phyloP scores from a whole-genome alignment of 2,797 vertebrate genomes.

The Ficedula albicollis region DNA sequence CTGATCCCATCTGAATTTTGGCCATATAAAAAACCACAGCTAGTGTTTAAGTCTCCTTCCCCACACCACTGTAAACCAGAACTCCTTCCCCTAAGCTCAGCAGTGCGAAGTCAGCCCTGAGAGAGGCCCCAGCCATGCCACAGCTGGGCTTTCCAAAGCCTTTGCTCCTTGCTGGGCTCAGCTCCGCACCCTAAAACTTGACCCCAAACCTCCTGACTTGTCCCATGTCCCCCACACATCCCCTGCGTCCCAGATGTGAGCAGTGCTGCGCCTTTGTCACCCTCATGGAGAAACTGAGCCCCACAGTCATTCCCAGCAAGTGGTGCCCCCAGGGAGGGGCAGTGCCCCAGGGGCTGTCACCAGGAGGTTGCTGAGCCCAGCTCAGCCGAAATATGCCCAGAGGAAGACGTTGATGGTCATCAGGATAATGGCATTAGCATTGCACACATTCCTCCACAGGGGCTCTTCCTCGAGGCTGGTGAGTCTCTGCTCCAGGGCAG shows the following conservation, averaged over 20 bases:
- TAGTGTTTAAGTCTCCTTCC: neutral
- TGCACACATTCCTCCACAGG: conserved; percentile 85
- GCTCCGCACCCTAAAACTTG: neutral
- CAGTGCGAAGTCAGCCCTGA: neutral
- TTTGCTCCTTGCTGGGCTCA: neutral
- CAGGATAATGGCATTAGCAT: conserved; percentile 85
- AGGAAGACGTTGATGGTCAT: conserved; percentile 86
- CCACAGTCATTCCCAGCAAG: neutral
- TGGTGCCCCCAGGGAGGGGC: neutral
- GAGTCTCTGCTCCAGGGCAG: conserved; percentile 72
- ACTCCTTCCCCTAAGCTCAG: neutral
- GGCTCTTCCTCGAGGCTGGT: conserved; percentile 83
- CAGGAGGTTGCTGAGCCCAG: neutral
- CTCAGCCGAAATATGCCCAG: conserved; percentile 89
- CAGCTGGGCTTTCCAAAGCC: neutral
- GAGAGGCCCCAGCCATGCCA: neutral
- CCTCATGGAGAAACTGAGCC: neutral
- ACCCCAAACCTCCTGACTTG: neutral
- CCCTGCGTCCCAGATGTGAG: neutral
- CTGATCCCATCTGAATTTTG: neutral
- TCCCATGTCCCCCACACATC: neutral
- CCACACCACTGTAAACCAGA: neutral
- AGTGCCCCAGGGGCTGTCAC: no score
- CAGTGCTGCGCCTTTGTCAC: neutral
- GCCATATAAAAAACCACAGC: neutral